Conservation (phyloP, 2,797 vertebrate genomes). For the Coreius guichenoti region DNA sequence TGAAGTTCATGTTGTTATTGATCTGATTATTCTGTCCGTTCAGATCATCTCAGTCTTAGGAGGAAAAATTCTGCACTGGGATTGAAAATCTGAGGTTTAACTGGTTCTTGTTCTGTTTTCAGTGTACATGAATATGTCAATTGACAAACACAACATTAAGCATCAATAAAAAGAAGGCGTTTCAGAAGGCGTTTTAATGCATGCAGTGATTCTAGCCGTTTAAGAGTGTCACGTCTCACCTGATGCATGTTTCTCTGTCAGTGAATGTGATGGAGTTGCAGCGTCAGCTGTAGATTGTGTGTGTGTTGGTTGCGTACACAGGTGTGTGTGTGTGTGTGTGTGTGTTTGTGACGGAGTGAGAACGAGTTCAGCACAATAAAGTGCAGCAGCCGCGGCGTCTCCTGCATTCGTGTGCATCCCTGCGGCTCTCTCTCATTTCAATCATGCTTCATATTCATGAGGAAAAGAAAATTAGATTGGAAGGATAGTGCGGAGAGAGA, state of each 20-base stretch:
- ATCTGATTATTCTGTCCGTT: not conserved
- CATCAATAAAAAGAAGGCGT: not conserved
- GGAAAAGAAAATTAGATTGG: constrained; percentile 49
- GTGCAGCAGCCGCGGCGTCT: not conserved
- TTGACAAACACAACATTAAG: not conserved
- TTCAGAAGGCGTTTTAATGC: not conserved
- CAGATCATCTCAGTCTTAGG: not conserved
- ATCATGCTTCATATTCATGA: constrained; percentile 52
- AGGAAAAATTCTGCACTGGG: not conserved
- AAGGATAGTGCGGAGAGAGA: constrained; percentile 29
- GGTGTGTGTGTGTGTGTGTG: not conserved
- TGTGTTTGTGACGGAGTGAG: not conserved
- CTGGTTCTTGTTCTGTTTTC: not conserved
- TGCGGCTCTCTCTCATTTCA: constrained; percentile 26
- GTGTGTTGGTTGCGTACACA: not conserved
- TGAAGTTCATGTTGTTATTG: too few species aligned
- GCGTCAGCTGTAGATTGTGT: not conserved
- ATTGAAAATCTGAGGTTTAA: not conserved
- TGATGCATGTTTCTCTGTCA: not conserved
- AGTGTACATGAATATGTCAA: not conserved
- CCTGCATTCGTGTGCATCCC: not conserved
- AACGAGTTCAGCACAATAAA: not conserved
- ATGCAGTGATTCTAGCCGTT: not conserved
- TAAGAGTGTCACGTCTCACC: not conserved
- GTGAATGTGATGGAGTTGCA: not conserved